Evolutionary conservation across 2,888 invertebrate species (phyloP), one percentile per base, ranked within the genome.

Genomic region (Apantesis nais): DNA sequence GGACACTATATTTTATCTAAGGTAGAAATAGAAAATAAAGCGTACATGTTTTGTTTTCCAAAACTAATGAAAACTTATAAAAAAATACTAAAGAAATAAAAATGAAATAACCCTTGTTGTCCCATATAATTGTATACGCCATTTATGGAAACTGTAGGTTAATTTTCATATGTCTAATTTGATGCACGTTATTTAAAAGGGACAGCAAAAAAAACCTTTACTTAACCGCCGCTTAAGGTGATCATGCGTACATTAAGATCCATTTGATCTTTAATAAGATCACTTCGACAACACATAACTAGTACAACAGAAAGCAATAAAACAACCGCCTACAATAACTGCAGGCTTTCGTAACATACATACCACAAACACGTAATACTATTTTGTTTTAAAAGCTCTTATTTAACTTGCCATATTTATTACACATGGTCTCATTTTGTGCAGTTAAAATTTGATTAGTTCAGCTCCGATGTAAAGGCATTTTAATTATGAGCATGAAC

Each of bases 301-400:
- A 62, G 62, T 31, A 58, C 62, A n/a, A 52, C 44, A 61, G 62
- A 72, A 74, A 80, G 74, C 62, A 76, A 72, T 62, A 77, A 70
- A 71, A 73, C 61, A n/a, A 64, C 39, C 29, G 68, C 63, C 75
- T 71, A 74, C 78, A 70, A 73, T 82, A 82, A 79, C 78, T 70
- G 71, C 67, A 62, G 73, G 64, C 74, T 80, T 73, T 80, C 82
- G 71, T 70, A 80, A 82, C 77, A 29, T 66, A 66, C 76, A 71
- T 58, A 14, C 14, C 58, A 73, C 67, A 68, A 72, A 55, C 41
- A 66, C 61, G 66, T 70, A 62, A 70, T 55, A 29, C 52, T 66
- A 16, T 62, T 58, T 70, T n/a, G 34, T 34, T 66, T 70, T 62
- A 22, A 52, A 22, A 22, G 22, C 22, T 48, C 48, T 48, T 44